Base-by-base conservation (phyloP, 1,140 invertebrate genomes). In the Apocrypta bakeri region DNA sequence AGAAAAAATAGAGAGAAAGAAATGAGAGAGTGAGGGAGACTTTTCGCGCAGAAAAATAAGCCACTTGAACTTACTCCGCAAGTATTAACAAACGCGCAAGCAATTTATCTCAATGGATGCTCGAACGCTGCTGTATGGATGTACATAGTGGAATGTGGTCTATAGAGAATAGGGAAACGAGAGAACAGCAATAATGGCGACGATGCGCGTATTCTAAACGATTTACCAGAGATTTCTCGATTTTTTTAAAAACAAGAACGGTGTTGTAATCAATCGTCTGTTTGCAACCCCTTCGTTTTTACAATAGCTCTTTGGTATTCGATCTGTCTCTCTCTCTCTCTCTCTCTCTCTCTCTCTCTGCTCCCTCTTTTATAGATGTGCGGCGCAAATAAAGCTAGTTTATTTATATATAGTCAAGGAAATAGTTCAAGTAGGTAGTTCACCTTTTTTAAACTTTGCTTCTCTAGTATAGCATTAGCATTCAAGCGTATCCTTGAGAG, bases 161-260 rank as follows among this genome's bases (percentile, higher is more conserved):
- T 84, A 74, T n/a, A n/a, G 66, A 83, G 84, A 85, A 86, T 86
- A 79, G 61, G 61, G 72, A 85, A n/a, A n/a, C n/a, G 81, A 84
- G 63, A 77, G 68, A 4, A 48, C 21, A 4, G 42, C 61, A 63
- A 40, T 83, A 79, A 85, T 63, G 82, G 80, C 79, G 27, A 42
- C 27, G 40, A 63, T 84, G 33, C 83, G 73, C 81, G 83, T 17
- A 56, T 56, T 17, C 76, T 87, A 83, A 84, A 85, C 77, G 85
- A 85, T 87, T 85, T 82, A 73, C 84, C 61, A 85, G 86, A 86
- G 85, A 85, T 87, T 86, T 69, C 40, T 31, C 24, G 21, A 17
- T 17, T 48, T 48, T 48, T 48, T 48, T 48, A 48, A 17, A 21
- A 17, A 2, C 42, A 8, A 17, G 21, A 4, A 48, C 12, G 21